Base-by-base conservation (phyloP, 2,888 invertebrate genomes). In the Myopa testacea region DNA sequence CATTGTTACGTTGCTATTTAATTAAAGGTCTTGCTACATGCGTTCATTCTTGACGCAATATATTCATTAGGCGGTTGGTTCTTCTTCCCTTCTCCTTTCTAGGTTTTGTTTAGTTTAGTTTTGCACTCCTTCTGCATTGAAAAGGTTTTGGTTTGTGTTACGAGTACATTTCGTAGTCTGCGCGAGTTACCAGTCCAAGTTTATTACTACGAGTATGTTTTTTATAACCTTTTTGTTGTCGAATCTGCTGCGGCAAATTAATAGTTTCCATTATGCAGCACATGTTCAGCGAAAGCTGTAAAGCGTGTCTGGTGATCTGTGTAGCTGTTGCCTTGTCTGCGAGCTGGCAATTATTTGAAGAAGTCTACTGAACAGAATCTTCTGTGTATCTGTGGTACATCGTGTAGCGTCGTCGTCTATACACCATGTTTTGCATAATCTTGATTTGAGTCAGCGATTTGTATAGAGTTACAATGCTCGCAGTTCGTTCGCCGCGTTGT, bases 21-120 rank as follows among this genome's bases (percentile, higher is more conserved):
- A 78, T 78, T 72, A 67, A 58, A 78, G 75, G 78, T 75, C 72
- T 75, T 78, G 78, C 71, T 73, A 37, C 65, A 38, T 74, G 74
- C 74, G 62, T 63, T 26, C 62, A 26, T 63, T 63, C 62, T 63
- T 34, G 37, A 38, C 37, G 65, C 65, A 65, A 65, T 65, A 65
- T 8, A 37, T 34, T 65, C 16, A 26, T 65, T 38, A 65, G 37
- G 34, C 38, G 34, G 63, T 10, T 63, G 16, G 14, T 65, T 62
- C 26, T 62, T 62, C 62, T 62, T 26, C n/a, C 3, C 10, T 62
- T 62, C 40, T 40, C 45, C 45, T 10, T 45, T 8, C 45, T 6
- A 8, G 45, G 45, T 10, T 45, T 10, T 10, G 45, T 8, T 45
- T 10, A 45, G 10, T 45, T 45, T 45, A 45, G 10, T 45, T 45